Conservation (phyloP, 2,113 vertebrate genomes). For the Centrocercus urophasianus region DNA sequence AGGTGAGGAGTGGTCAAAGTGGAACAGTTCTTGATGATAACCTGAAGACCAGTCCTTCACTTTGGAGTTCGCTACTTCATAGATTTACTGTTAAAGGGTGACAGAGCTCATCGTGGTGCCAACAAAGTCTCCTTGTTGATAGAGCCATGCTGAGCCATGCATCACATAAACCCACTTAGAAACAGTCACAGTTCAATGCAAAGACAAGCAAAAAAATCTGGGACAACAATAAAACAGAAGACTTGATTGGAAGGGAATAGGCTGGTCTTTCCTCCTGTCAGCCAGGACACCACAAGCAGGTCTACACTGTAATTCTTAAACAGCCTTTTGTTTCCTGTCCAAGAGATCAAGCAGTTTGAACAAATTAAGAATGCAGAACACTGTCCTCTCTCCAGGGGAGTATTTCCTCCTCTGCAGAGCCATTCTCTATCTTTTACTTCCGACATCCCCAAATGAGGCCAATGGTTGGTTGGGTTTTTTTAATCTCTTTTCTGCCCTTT, state of each 20-base stretch:
- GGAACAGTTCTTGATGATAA: neutral
- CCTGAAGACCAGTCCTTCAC: neutral
- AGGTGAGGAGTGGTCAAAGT: accelerated
- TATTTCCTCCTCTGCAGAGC: neutral
- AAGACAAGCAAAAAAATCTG: neutral
- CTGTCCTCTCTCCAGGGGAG: neutral
- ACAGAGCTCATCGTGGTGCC: neutral
- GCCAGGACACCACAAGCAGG: neutral
- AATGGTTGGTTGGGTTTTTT: neutral
- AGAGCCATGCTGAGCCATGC: neutral
- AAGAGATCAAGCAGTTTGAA: neutral
- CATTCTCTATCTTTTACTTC: neutral
- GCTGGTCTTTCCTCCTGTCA: neutral
- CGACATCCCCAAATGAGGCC: neutral
- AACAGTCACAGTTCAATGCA: neutral
- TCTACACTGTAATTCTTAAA: neutral
- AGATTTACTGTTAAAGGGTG: neutral
- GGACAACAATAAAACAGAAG: neutral
- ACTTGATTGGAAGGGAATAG: neutral
- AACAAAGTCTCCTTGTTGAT: neutral
- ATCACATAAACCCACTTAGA: accelerated
- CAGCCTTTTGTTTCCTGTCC: neutral
- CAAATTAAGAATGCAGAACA: neutral
- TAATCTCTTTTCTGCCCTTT: neutral
- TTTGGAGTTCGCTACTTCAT: neutral